Evolutionary conservation across 2,113 vertebrate genomes (phyloP), one percentile per base, ranked within the genome.

Genomic region (Ornithorhynchus anatinus): DNA sequence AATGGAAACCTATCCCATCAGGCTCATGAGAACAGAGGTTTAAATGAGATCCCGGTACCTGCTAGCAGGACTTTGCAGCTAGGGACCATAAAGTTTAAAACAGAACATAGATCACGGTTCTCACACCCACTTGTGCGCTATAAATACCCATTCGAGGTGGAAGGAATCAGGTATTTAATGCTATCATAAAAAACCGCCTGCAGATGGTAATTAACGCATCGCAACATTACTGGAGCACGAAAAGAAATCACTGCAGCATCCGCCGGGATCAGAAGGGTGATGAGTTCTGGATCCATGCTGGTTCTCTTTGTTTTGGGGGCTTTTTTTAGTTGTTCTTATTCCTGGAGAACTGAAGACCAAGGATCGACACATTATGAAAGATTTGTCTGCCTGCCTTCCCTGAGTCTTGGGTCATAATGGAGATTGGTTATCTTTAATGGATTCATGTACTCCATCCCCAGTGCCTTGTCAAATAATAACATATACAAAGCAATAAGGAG

Each of bases 391-490:
- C 72, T 45, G 10, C 59, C 84, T 82, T 64, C 73, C 65, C n/a
- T 59, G 54, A 75, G 36, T 84, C 82, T 79, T 14, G 0, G 77
- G 33, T 69, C 81, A 75, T 84, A 82, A 65, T 63, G 59, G 83
- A 87, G 79, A 69, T 38, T 77, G 84, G 79, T 78, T 87, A 76
- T 72, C 33, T 20, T 84, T 91, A 86, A 90, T 72, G 83, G 84
- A 86, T 89, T 86, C 79, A 66, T 77, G 70, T 75, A 75, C 63
- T 81, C 62, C 40, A 86, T 86, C 84, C 80, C 78, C 16, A 10
- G 81, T 52, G 69, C 62, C 85, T 85, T 87, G 87, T 90, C 84
- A 86, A 80, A 80, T 85, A 84, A 86, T 23, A 84, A 69, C 69
- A 77, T 69, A 56, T 69, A 74, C 62, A 79, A 82, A 77, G 71